Evolutionary conservation across 2,113 vertebrate genomes (phyloP).

Genomic region (Myanophis thanlyinensis): DNA sequence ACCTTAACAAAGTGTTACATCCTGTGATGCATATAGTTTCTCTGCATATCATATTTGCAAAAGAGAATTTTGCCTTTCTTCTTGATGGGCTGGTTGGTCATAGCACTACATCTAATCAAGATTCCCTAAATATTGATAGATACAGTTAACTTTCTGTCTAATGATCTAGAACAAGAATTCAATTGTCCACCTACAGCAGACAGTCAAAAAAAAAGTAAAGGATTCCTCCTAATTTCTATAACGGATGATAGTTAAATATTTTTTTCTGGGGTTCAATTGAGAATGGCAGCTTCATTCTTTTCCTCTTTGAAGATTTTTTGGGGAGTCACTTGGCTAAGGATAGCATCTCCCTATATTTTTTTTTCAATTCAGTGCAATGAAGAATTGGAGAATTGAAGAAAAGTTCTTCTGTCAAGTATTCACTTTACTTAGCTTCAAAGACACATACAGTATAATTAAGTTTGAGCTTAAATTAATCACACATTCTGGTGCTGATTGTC

Average conservation of each 20-base stretch:
- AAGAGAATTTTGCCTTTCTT: neutral
- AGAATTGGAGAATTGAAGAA: neutral
- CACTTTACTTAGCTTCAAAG: neutral
- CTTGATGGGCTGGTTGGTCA: neutral
- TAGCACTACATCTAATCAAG: neutral
- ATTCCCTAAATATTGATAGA: neutral
- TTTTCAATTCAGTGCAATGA: neutral
- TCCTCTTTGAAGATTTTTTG: neutral
- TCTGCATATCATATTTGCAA: neutral
- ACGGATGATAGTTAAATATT: neutral
- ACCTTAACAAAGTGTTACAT: constrained; percentile 36
- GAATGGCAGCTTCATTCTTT: neutral
- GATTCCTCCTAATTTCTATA: neutral
- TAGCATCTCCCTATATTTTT: neutral
- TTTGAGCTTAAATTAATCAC: neutral
- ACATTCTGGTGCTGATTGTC: neutral
- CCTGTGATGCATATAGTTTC: neutral
- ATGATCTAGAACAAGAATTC: neutral
- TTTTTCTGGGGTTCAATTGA: neutral
- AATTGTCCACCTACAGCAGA: neutral
- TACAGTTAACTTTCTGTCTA: neutral
- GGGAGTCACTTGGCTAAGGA: neutral
- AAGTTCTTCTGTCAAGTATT: neutral
- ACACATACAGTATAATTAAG: neutral
- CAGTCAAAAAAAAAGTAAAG: neutral